These are phyloP conservation scores for Pseudomyrmex concolor DNA, from an alignment of 1,140 invertebrate species.

Conservation along the genomic window DNA sequence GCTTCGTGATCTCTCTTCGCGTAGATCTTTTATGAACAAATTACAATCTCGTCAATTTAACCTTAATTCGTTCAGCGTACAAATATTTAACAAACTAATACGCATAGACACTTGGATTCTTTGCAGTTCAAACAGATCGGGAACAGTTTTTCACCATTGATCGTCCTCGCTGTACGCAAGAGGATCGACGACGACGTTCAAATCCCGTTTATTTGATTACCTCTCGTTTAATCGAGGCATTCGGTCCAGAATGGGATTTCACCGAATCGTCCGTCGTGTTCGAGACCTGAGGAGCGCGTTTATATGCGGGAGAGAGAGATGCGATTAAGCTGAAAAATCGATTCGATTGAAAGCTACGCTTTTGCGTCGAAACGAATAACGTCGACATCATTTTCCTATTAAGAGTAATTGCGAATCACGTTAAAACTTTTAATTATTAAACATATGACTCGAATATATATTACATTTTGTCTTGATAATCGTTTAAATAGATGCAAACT, in stretches of 20 bases:
- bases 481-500: no score
- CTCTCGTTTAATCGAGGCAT: conserved; percentile 70
- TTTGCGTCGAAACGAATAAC: neutral
- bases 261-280: conserved; percentile 56
- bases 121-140: conserved; percentile 52
- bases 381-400: conserved; percentile 17
- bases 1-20: neutral
- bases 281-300: conserved; percentile 53
- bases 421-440: neutral
- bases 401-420: neutral
- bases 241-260: conserved; percentile 63
- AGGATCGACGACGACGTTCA: conserved; percentile 67
- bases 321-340: conserved; percentile 57
- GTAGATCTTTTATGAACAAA: neutral
- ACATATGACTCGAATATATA: neutral
- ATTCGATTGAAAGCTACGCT: conserved; percentile 39
- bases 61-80: neutral
- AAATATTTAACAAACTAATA: conserved; percentile 36
- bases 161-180: conserved; percentile 37
- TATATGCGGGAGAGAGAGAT: conserved; percentile 45
- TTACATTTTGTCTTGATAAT: neutral
- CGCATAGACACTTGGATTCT: conserved; percentile 40
- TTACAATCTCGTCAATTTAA: neutral
- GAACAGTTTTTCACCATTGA: conserved; percentile 56
- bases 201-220: conserved; percentile 76